Evolutionary conservation across 1,140 invertebrate genomes (phyloP).

Genomic region (Drosophila micromelanica): DNA sequence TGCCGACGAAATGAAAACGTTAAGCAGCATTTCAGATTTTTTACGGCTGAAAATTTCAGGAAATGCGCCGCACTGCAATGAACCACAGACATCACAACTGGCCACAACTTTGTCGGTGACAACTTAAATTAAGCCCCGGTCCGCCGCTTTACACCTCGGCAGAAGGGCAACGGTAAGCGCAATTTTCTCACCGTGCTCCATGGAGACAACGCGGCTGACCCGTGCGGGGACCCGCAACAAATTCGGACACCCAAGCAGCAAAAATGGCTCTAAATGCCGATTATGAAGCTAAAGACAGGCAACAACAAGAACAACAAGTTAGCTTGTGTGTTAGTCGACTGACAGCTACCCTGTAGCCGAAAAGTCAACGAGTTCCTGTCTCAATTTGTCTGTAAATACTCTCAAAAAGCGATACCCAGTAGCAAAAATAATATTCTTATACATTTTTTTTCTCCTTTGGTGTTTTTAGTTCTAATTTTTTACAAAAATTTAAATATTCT

Average conservation of each 20-base stretch:
- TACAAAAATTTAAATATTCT: no score
- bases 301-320: slow-evolving; percentile 1
- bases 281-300: slow-evolving; percentile 47
- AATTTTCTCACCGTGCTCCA: slow-evolving; percentile 61
- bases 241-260: slow-evolving; percentile 73
- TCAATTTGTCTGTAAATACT: no score
- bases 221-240: slow-evolving; percentile 46
- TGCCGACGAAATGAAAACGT: slow-evolving; percentile 64
- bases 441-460: no score
- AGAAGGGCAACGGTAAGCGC: slow-evolving; percentile 57
- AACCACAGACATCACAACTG: background rate
- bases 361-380: no score
- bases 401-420: no score
- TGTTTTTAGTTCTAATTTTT: no score
- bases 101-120: slow-evolving; percentile 32
- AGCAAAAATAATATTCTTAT: no score
- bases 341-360: no score
- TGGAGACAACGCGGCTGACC: slow-evolving; percentile 16
- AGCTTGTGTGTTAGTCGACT: no score
- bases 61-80: slow-evolving; percentile 38
- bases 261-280: slow-evolving; percentile 70
- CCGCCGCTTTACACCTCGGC: slow-evolving; percentile 40
- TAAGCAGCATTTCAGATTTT: slow-evolving; percentile 63
- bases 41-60: slow-evolving; percentile 58
- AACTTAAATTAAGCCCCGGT: slow-evolving; percentile 46